Percentiles rank a stretch among this genome's conserved stretches.
phyloP scores from a whole-genome alignment of 2,797 vertebrate species.

The Taeniopygia guttata region DNA sequence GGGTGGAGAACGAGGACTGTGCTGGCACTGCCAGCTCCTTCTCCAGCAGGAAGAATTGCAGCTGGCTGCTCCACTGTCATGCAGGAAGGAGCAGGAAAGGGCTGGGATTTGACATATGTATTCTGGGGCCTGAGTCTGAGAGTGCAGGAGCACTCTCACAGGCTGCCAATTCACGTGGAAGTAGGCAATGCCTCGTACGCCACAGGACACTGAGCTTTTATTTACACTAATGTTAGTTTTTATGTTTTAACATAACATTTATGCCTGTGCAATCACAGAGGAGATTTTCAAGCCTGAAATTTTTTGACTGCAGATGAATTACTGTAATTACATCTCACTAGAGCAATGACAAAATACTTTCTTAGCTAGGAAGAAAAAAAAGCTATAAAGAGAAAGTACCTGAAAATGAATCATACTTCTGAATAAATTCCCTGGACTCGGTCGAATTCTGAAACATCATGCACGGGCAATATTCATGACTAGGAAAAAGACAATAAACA shows the following conservation, averaged over 20 bases:
- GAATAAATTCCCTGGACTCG: background rate
- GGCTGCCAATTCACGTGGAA: background rate
- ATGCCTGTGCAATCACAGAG: background rate
- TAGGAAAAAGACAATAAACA: background rate
- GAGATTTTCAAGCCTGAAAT: slow-evolving; percentile 24
- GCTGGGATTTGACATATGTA: background rate
- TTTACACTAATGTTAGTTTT: slow-evolving; percentile 37
- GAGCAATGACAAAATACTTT: slow-evolving; percentile 19
- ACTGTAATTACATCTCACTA: slow-evolving; percentile 24
- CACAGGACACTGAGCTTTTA: background rate
- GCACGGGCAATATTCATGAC: background rate
- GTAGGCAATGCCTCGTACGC: background rate
- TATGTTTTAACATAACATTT: slow-evolving; percentile 35
- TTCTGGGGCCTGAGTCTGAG: background rate
- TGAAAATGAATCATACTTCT: background rate
- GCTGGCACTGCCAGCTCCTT: background rate
- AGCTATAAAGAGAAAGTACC: background rate
- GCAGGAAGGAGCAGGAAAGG: background rate
- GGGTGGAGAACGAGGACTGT: background rate
- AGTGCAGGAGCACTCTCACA: background rate
- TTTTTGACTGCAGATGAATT: slow-evolving; percentile 33
- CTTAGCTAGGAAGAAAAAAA: background rate
- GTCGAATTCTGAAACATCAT: background rate
- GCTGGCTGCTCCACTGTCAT: background rate
- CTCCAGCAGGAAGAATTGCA: background rate